These are phyloP conservation scores for Peromyscus melanophrys DNA, from an alignment of 2,797 vertebrate species.

Conservation along the genomic window DNA sequence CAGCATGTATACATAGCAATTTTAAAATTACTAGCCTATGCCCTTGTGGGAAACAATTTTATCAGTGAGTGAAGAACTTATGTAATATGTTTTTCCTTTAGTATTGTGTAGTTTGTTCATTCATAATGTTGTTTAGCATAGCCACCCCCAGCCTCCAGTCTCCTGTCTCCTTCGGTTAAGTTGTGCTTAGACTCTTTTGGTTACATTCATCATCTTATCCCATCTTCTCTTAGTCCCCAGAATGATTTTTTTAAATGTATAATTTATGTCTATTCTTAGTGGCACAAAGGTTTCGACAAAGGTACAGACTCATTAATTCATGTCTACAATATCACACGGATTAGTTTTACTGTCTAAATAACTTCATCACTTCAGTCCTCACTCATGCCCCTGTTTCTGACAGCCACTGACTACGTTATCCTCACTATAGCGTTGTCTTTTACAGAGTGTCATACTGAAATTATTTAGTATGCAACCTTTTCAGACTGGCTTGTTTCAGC, in stretches of 20 bases:
- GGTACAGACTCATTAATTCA: neutral
- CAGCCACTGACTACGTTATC: neutral
- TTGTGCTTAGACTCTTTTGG: neutral
- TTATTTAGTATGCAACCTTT: neutral
- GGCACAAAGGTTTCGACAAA: slow-evolving; percentile 22
- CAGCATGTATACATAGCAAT: neutral
- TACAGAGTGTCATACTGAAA: neutral
- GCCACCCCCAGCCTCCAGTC: neutral
- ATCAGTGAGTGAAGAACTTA: neutral
- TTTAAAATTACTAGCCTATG: neutral
- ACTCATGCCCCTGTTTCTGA: neutral
- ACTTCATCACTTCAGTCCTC: neutral
- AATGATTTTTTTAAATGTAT: neutral
- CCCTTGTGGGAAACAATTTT: neutral
- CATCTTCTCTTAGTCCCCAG: neutral
- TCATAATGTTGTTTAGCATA: neutral
- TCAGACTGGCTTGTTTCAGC: slow-evolving; percentile 34
- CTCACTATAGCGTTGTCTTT: neutral
- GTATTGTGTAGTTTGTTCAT: neutral
- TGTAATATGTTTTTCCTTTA: neutral
- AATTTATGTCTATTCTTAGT: slow-evolving; percentile 15
- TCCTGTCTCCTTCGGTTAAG: neutral
- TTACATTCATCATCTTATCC: slow-evolving; percentile 26
- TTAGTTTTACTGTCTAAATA: neutral
- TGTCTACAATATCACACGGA: neutral